phyloP scores from a whole-genome alignment of 2,888 invertebrate species.

The Dysmachus trigonus region DNA sequence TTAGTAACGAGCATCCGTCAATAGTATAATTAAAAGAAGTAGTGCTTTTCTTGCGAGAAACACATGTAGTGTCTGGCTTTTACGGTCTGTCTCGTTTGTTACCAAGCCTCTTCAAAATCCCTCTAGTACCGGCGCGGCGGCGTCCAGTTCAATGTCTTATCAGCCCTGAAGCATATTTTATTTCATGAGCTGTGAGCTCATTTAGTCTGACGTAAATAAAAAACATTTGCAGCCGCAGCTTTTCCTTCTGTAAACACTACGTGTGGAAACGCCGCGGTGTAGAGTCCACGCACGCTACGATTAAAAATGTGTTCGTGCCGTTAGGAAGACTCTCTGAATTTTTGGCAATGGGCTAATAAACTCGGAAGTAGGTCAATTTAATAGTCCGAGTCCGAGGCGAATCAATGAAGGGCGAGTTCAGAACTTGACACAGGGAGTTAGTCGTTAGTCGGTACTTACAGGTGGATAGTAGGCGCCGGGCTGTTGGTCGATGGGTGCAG shows the following conservation, averaged over 20 bases:
- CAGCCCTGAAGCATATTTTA: background rate
- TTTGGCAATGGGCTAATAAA: background rate
- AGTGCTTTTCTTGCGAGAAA: too few relatives aligned
- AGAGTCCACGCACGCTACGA: background rate
- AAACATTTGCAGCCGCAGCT: background rate
- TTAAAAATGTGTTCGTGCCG: background rate
- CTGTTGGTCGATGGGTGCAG: slow-evolving; percentile 52
- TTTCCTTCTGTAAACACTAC: background rate
- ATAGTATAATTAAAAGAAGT: too few relatives aligned
- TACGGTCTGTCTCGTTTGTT: too few relatives aligned
- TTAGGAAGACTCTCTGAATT: background rate
- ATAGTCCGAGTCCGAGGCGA: background rate
- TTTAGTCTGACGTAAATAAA: background rate
- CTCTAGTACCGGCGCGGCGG: too few relatives aligned
- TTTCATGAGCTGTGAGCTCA: background rate
- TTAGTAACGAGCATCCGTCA: too few relatives aligned
- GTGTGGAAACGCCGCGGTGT: background rate
- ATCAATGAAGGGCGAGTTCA: background rate
- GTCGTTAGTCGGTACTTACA: slow-evolving; percentile 43
- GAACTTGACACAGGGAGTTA: background rate
- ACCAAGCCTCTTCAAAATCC: too few relatives aligned
- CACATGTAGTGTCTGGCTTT: too few relatives aligned
- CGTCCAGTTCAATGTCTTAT: too few relatives aligned
- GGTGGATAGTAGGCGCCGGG: slow-evolving; percentile 21
- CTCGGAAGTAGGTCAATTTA: background rate